phyloP scores from a whole-genome alignment of 2,888 invertebrate species.

The Parnassius mnemosyne region DNA sequence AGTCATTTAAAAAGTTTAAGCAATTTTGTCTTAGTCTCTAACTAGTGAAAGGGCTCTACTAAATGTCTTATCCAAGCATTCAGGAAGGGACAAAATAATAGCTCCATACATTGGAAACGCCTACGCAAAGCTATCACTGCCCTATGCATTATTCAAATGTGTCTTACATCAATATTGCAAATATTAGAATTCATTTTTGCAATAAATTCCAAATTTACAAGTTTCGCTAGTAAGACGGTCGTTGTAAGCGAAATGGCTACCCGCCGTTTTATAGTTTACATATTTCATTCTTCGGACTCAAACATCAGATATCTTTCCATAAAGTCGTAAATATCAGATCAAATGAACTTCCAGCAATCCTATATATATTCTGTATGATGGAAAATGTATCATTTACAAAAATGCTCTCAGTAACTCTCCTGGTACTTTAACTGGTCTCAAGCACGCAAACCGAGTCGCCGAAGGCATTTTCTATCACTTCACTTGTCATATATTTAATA shows the following conservation, averaged over 20 bases:
- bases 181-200: slow-evolving; percentile 60
- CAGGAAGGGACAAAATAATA: slow-evolving; percentile 55
- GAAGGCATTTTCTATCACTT: slow-evolving; percentile 60
- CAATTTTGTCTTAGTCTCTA: no score
- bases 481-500: slow-evolving; percentile 58
- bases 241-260: slow-evolving; percentile 30
- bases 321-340: slow-evolving; percentile 27
- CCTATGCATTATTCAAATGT: slow-evolving; percentile 60
- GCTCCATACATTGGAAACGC: slow-evolving; percentile 57
- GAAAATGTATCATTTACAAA: slow-evolving; percentile 70
- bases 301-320: slow-evolving; percentile 15
- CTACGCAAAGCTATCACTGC: slow-evolving; percentile 55
- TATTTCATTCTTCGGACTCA: slow-evolving; percentile 11
- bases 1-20: slow-evolving; percentile 53
- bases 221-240: slow-evolving; percentile 43
- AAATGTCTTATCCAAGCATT: slow-evolving; percentile 40
- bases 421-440: slow-evolving; percentile 67
- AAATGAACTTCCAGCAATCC: slow-evolving; percentile 35
- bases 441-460: slow-evolving; percentile 70
- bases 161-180: slow-evolving; percentile 46
- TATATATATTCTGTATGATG: slow-evolving; percentile 55
- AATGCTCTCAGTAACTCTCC: slow-evolving; percentile 61
- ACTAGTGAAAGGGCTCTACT: slow-evolving; percentile 40
- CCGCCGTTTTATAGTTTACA: slow-evolving; percentile 13
- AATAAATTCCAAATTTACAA: slow-evolving; percentile 46